Evolutionary conservation across 2,888 invertebrate genomes (phyloP).

Genomic region (Parnassius orleans): DNA sequence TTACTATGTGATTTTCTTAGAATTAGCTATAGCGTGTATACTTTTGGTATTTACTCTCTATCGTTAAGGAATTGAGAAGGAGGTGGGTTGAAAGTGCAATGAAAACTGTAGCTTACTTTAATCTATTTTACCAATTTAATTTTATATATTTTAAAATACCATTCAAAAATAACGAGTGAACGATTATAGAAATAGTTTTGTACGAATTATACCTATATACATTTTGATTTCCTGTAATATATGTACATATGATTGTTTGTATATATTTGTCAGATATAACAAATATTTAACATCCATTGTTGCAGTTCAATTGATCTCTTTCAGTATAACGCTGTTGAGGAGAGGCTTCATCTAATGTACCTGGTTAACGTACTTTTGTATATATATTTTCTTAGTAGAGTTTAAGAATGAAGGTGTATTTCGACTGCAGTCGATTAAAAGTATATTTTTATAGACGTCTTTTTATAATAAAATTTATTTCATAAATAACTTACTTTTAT

Average conservation of each 20-base stretch:
- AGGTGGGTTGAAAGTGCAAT: constrained; percentile 33
- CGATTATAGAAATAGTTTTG: too few species aligned
- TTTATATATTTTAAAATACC: background rate
- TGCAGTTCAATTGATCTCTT: constrained; percentile 53
- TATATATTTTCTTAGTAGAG: constrained; percentile 51
- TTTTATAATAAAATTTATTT: constrained; percentile 67
- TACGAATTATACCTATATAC: too few species aligned
- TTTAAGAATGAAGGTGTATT: constrained; percentile 56
- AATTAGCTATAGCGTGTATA: constrained; percentile 4
- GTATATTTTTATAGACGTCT: constrained; percentile 54
- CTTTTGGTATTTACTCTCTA: background rate
- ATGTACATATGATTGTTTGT: background rate
- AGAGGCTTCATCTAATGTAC: constrained; percentile 50
- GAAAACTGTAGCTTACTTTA: constrained; percentile 4
- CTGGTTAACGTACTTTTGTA: constrained; percentile 63
- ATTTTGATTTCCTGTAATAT: too few species aligned
- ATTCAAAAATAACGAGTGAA: too few species aligned
- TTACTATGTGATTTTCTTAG: constrained; percentile 66
- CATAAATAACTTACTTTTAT: constrained; percentile 34
- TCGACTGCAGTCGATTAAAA: constrained; percentile 77
- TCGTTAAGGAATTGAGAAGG: constrained; percentile 8
- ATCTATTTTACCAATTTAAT: background rate
- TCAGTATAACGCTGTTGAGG: constrained; percentile 29
- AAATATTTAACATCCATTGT: constrained; percentile 1
- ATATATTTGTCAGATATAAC: background rate